Evolutionary conservation across 2,888 invertebrate genomes (phyloP).

Genomic region (Polydrusus tereticollis): DNA sequence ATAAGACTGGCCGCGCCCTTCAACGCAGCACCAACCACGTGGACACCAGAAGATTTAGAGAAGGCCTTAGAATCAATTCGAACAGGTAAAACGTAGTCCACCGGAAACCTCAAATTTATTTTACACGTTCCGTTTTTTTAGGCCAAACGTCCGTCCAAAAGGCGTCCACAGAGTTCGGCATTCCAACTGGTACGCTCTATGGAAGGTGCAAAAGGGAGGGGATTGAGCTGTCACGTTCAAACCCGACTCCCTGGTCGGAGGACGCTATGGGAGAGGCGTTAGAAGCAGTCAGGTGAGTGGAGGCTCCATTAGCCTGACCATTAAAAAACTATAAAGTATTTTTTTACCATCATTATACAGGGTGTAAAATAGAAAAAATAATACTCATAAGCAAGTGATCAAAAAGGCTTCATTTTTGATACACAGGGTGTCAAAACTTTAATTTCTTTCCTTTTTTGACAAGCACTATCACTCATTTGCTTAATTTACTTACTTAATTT

Average conservation of each 20-base stretch:
- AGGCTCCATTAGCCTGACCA: no score
- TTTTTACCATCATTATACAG: background rate
- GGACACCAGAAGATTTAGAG: constrained; percentile 88
- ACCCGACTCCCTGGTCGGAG: constrained; percentile 95
- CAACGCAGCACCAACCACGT: constrained; percentile 90
- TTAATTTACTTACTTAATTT: no score
- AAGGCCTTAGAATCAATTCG: constrained; percentile 86
- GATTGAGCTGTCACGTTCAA: constrained; percentile 88
- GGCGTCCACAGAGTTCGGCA: constrained; percentile 88
- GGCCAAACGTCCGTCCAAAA: constrained; percentile 86
- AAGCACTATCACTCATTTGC: no score
- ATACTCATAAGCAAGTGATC: no score
- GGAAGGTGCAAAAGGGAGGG: constrained; percentile 92
- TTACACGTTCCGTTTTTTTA: background rate
- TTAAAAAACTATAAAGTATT: no score
- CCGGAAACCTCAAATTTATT: background rate
- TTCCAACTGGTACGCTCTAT: constrained; percentile 90
- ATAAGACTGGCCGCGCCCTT: constrained; percentile 91
- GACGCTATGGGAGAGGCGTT: constrained; percentile 92
- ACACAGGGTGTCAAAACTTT: no score
- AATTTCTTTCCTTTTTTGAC: no score
- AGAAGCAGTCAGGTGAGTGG: constrained; percentile 86
- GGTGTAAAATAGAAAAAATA: no score
- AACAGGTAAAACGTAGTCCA: no score
- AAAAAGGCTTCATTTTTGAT: no score